phyloP scores from a whole-genome alignment of 2,113 vertebrate genomes.

The Ciconia maguari region DNA sequence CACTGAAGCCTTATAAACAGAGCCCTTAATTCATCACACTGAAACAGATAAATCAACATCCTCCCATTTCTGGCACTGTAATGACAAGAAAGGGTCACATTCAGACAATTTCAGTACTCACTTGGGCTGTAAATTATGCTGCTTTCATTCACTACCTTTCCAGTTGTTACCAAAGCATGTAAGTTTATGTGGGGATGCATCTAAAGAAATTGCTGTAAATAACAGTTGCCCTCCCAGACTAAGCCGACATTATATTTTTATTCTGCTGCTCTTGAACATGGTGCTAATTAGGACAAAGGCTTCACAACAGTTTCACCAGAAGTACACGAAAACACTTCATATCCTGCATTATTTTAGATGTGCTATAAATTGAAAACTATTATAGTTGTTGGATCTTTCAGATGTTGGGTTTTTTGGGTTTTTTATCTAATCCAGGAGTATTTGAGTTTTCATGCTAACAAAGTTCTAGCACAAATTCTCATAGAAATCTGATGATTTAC shows the following conservation, averaged over 20 bases:
- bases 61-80: not conserved
- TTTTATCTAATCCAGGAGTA: not conserved
- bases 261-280: not conserved
- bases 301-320: not conserved
- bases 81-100: not conserved
- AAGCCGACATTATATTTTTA: conserved; percentile 27
- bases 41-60: not conserved
- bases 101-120: not conserved
- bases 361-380: not conserved
- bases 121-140: not conserved
- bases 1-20: not conserved
- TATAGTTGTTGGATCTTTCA: not conserved
- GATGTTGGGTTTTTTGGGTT: not conserved
- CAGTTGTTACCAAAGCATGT: not conserved
- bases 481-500: not conserved
- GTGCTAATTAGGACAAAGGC: conserved; percentile 11
- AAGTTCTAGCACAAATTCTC: not conserved
- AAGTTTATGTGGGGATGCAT: not conserved
- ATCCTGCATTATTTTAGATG: not conserved
- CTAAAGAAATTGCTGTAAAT: conserved; percentile 17
- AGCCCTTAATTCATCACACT: not conserved
- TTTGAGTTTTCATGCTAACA: not conserved
- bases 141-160: not conserved
- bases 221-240: not conserved
- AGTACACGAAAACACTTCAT: not conserved